Evolutionary conservation across 2,888 invertebrate species (phyloP).

Genomic region (Morpho deidamia): DNA sequence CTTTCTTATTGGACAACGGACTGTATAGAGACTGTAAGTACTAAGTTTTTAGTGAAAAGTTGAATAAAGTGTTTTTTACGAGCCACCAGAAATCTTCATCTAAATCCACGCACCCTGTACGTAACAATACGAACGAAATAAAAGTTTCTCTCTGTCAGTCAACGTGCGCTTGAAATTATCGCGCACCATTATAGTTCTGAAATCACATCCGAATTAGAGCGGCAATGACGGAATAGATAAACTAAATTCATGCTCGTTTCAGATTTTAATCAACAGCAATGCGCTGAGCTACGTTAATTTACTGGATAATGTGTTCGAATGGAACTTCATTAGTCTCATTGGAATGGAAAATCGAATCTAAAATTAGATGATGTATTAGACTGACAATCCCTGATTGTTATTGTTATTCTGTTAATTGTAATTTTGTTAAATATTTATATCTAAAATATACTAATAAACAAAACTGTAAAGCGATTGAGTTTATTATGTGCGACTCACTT

Average conservation of each 20-base stretch:
- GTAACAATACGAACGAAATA: too few species aligned
- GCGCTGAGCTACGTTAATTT: conserved; percentile 19
- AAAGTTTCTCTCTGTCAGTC: not conserved
- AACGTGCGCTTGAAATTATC: not conserved
- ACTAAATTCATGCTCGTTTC: conserved; percentile 24
- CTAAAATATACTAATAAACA: too few species aligned
- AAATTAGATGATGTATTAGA: conserved; percentile 34
- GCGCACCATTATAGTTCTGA: conserved; percentile 2
- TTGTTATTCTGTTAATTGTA: not conserved
- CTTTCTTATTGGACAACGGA: too few species aligned
- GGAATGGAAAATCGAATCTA: conserved; percentile 39
- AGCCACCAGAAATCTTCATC: too few species aligned
- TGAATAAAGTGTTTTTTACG: too few species aligned
- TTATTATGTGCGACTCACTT: too few species aligned
- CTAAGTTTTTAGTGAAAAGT: too few species aligned
- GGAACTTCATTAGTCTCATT: conserved; percentile 36
- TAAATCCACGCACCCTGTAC: too few species aligned
- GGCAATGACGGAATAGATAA: conserved; percentile 16
- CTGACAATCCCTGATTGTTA: conserved; percentile 19
- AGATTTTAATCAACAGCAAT: conserved; percentile 32
- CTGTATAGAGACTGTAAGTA: too few species aligned
- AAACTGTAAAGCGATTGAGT: too few species aligned
- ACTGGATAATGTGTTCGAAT: conserved; percentile 40
- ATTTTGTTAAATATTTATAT: not conserved
- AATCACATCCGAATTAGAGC: conserved; percentile 3